Percentiles rank a stretch among this genome's conserved stretches.
Conservation (phyloP, 2,797 vertebrate genomes). For the Rhodeus uyekii region DNA sequence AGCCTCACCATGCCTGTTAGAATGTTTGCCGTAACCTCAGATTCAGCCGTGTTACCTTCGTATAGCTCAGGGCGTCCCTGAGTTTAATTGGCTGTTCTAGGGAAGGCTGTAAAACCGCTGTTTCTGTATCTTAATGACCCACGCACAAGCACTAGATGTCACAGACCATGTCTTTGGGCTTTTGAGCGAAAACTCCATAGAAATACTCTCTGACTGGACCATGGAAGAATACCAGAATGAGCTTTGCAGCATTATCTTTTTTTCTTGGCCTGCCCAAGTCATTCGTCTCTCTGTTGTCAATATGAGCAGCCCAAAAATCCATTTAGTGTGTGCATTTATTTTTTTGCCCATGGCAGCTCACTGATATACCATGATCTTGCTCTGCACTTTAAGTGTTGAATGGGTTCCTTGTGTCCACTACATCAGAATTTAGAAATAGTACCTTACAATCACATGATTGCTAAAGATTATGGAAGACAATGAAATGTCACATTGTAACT, state of each 20-base stretch:
- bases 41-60: slow-evolving; percentile 57
- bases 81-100: slow-evolving; percentile 73
- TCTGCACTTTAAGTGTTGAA: slow-evolving; percentile 2
- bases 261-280: slow-evolving; percentile 3
- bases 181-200: slow-evolving; percentile 53
- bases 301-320: neutral
- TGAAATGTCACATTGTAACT: neutral
- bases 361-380: neutral
- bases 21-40: slow-evolving; percentile 49
- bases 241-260: slow-evolving; percentile 13
- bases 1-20: slow-evolving; percentile 55
- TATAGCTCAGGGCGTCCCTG: slow-evolving; percentile 64
- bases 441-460: neutral
- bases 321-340: slow-evolving; percentile 24
- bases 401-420: neutral
- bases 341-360: slow-evolving; percentile 12
- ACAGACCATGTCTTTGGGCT: slow-evolving; percentile 49
- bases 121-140: slow-evolving; percentile 66
- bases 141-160: slow-evolving; percentile 53
- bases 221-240: slow-evolving; percentile 37
- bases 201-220: slow-evolving; percentile 48
- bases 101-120: slow-evolving; percentile 61
- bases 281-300: slow-evolving; percentile 23
- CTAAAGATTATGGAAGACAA: neutral
- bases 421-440: neutral